phyloP scores from a whole-genome alignment of 23 tunicate species.

The Styela clava region DNA sequence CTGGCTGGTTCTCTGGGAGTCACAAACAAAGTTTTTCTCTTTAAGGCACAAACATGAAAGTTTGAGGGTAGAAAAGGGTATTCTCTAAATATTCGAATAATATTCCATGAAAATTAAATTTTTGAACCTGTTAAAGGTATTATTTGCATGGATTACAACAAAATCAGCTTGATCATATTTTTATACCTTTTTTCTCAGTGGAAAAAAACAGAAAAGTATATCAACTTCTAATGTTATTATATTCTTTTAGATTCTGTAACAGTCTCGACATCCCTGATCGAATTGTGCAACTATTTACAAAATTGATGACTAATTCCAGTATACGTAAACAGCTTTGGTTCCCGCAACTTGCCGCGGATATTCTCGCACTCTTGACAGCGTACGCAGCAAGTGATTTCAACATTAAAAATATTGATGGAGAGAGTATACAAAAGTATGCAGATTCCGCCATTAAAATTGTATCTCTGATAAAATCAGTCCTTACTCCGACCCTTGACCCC shows the following conservation, averaged over 20 bases:
- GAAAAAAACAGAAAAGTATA: no score
- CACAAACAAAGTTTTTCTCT: no score
- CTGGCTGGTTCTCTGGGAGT: no score
- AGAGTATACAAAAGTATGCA: constrained; percentile 30
- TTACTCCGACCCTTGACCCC: constrained; percentile 23
- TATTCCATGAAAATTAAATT: no score
- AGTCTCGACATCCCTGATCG: constrained; percentile 33
- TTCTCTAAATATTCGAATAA: no score
- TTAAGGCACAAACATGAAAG: no score
- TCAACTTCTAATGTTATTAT: neutral
- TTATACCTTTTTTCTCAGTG: no score
- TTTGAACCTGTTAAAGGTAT: no score
- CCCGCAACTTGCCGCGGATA: constrained; percentile 38
- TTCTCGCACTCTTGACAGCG: constrained; percentile 53
- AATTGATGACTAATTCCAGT: constrained; percentile 13
- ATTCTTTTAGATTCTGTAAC: constrained; percentile 21
- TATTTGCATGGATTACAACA: no score
- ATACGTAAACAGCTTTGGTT: constrained; percentile 47
- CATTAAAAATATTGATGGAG: constrained; percentile 35
- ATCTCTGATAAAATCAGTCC: constrained; percentile 14
- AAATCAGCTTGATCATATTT: no score
- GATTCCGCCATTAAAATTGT: constrained; percentile 33
- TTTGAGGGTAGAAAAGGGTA: no score
- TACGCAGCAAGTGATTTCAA: constrained; percentile 82
- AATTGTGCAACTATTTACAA: constrained; percentile 22